Conservation (phyloP, 1,140 invertebrate genomes). For the Scaptomyza graminum region DNA sequence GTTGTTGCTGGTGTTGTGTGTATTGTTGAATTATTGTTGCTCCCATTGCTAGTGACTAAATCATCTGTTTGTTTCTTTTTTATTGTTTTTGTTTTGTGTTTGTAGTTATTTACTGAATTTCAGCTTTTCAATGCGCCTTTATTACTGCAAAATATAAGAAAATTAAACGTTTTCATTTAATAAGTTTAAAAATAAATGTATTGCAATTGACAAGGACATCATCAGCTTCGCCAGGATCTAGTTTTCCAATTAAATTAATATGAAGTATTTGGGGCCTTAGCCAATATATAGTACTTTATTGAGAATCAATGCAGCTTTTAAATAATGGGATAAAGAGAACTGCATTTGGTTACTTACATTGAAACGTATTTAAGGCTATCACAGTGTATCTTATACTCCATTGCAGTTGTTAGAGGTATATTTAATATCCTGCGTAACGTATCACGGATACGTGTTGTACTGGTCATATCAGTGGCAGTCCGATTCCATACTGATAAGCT, state of each 20-base stretch:
- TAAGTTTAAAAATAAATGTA: not conserved
- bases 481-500: constrained; percentile 99
- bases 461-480: constrained; percentile 93
- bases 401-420: constrained; percentile 94
- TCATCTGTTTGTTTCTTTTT: constrained; percentile 73
- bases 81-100: constrained; percentile 78
- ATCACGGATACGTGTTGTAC: constrained; percentile 96
- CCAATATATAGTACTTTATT: not conserved
- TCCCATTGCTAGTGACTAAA: constrained; percentile 54
- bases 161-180: not conserved
- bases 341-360: constrained; percentile 72
- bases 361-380: constrained; percentile 90
- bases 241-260: not conserved
- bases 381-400: constrained; percentile 98
- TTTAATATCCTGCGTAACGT: constrained; percentile 96
- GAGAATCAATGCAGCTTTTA: not conserved
- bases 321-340: not conserved
- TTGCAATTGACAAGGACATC: not conserved
- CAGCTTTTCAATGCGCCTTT: constrained; percentile 83
- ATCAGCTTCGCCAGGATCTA: constrained; percentile 3
- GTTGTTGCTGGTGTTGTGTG: constrained; percentile 53
- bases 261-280: constrained; percentile 14
- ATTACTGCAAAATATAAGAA: constrained; percentile 71
- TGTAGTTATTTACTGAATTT: constrained; percentile 81
- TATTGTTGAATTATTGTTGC: constrained; percentile 42